phyloP scores from a whole-genome alignment of 2,113 vertebrate genomes.

The Martes martes region DNA sequence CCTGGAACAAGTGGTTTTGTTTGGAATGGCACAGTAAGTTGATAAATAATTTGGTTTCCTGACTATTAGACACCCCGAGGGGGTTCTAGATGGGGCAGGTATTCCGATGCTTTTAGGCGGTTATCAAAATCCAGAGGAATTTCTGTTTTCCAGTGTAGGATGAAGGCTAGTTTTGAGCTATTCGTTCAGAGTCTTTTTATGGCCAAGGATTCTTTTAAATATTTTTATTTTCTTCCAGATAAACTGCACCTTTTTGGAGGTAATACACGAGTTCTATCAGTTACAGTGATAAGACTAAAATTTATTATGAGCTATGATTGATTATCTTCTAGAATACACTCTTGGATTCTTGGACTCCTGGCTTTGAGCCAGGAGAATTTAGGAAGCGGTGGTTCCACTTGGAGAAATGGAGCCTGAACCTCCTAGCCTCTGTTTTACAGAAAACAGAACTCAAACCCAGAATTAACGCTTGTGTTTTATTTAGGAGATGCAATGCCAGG shows the following conservation, averaged over 20 bases:
- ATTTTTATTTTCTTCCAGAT: conserved; percentile 24
- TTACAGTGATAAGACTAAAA: neutral
- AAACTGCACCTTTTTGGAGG: neutral
- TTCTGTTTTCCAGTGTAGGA: neutral
- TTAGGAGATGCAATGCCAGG: conserved; percentile 33
- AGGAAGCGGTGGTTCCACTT: neutral
- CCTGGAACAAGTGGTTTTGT: neutral
- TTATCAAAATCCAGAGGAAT: neutral
- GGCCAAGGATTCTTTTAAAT: neutral
- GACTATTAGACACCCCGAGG: neutral
- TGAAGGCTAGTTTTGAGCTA: neutral
- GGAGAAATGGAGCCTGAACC: neutral
- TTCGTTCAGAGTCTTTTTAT: neutral
- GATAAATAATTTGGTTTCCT: neutral
- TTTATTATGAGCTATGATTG: neutral
- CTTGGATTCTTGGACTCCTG: neutral
- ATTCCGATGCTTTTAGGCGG: neutral
- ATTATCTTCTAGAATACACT: neutral
- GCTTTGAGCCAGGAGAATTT: neutral
- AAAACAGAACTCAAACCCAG: conserved; percentile 35
- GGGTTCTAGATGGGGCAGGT: neutral
- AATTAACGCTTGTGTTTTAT: conserved; percentile 1
- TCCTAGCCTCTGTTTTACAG: conserved; percentile 40
- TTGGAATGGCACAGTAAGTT: neutral
- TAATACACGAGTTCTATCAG: neutral